Base-by-base conservation (phyloP, 2,113 vertebrate genomes). In the Thunnus maccoyii region DNA sequence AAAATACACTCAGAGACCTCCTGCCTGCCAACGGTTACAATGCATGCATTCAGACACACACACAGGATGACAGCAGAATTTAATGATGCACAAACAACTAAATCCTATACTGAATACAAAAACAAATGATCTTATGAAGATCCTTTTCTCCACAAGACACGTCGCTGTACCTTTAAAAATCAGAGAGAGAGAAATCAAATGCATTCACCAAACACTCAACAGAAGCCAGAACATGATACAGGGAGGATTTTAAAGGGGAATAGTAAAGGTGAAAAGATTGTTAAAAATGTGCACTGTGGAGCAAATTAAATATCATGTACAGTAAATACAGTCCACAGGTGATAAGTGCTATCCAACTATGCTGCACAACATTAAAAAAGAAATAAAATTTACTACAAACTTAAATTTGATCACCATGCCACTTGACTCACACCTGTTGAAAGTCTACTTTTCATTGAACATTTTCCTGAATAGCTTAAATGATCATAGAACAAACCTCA, bases 1-100 rank as follows among this genome's bases (percentile, higher is more conserved):
- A 83, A 87, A 84, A 83, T 81, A 77, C 75, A 65, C 48, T 36
- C 46, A 80, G 4, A 76, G 48, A 69, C 65, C 16, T 56, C 72
- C 76, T 61, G 71, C 30, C 68, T 78, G 72, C 41, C 76, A 69
- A 25, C 67, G 63, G n/a, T 69, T 57, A 79, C 65, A 71, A 65
- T 20, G 25, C 41, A 44, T 3, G 25, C 41, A 22, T 2, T 3
- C 61, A 16, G 1, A 56, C 82, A 71, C 54, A 71, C 54, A 3
- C 51, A 47, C n/a, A 69, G 27, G 47, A 55, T 62, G 50, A 47
- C 6, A 10, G 32, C 14, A 55, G 18, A 57, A 22, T 58, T 30
- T 58, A 46, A 15, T 14, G 52, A 22, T 20, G 14, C 51, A 36
- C 8, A 25, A 60, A 6, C 10, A 10, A 36, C 30, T 44, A 36